These are phyloP conservation scores for Catocala fraxini DNA, from an alignment of 2,888 invertebrate genomes.

Conservation along the genomic window DNA sequence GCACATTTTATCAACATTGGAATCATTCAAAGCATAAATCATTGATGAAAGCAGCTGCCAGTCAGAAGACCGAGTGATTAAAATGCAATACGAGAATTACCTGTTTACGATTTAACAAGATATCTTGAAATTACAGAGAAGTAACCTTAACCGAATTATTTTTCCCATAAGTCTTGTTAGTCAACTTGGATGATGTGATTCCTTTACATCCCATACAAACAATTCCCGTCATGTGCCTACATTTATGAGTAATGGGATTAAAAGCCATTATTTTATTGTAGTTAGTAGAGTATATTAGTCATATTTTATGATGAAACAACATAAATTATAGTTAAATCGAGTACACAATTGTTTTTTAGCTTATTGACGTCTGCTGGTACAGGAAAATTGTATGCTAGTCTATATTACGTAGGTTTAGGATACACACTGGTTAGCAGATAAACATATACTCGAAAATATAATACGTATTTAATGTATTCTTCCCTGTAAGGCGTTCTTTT, in stretches of 20 bases:
- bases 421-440: too few relatives aligned
- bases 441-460: too few relatives aligned
- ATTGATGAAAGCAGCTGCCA: too few relatives aligned
- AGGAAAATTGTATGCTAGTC: conserved; percentile 46
- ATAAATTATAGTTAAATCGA: conserved; percentile 18
- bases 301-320: conserved; percentile 31
- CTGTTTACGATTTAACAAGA: too few relatives aligned
- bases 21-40: not conserved
- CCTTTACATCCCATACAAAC: conserved; percentile 24
- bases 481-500: too few relatives aligned
- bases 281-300: conserved; percentile 25
- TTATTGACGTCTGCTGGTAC: conserved; percentile 45
- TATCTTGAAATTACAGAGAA: not conserved
- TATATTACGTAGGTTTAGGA: not conserved
- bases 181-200: not conserved
- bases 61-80: too few relatives aligned
- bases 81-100: too few relatives aligned
- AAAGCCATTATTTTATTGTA: conserved; percentile 17
- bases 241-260: conserved; percentile 35
- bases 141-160: conserved; percentile 39
- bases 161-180: conserved; percentile 23
- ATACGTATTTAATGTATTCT: too few relatives aligned
- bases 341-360: conserved; percentile 19
- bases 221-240: conserved; percentile 9
- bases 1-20: not conserved